Evolutionary conservation across 1,140 invertebrate species (phyloP).

Genomic region (Arctopsyche grandis): DNA sequence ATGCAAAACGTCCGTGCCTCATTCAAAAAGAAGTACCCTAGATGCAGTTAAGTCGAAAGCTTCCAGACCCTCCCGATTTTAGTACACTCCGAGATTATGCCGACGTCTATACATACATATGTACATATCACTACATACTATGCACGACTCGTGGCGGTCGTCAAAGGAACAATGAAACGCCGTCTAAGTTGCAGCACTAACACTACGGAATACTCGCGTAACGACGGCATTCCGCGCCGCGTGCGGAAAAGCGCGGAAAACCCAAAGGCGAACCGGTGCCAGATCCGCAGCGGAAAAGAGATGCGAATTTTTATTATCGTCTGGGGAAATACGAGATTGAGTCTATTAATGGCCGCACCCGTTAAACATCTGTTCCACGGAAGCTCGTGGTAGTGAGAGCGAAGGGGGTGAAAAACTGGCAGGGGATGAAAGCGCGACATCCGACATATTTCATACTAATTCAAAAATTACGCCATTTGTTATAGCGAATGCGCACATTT

Average conservation of each 20-base stretch:
- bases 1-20: no score
- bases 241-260: neutral
- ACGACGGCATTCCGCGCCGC: neutral
- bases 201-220: neutral
- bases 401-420: slow-evolving; percentile 1
- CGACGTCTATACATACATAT: no score
- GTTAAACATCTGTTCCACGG: slow-evolving; percentile 5
- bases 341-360: slow-evolving; percentile 33
- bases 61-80: no score
- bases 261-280: neutral
- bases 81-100: no score
- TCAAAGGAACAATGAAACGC: slow-evolving; percentile 14
- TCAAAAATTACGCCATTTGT: neutral
- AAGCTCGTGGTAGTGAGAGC: neutral
- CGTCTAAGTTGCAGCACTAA: neutral
- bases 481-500: neutral
- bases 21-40: no score
- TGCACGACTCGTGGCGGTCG: neutral
- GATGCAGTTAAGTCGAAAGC: no score
- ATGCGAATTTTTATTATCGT: slow-evolving; percentile 40
- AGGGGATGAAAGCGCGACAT: neutral
- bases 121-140: no score
- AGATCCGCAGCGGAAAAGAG: neutral
- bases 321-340: slow-evolving; percentile 41
- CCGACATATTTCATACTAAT: slow-evolving; percentile 1